These are phyloP conservation scores for Listronotus oregonensis DNA, from an alignment of 1,140 invertebrate genomes.

Conservation along the genomic window DNA sequence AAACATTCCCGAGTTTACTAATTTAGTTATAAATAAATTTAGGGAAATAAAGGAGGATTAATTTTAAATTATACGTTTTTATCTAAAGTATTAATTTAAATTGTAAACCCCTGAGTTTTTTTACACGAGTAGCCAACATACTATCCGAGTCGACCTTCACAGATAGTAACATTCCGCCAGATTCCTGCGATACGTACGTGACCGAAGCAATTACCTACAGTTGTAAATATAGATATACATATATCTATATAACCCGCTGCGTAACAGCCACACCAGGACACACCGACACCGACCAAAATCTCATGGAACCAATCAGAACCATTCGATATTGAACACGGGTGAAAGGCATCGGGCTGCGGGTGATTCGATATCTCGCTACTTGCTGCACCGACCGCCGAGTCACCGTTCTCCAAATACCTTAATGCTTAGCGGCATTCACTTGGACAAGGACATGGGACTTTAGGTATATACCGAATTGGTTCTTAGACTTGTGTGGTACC, in stretches of 20 bases:
- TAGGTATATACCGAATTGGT: slow-evolving; percentile 22
- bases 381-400: slow-evolving; percentile 16
- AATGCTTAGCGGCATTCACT: slow-evolving; percentile 32
- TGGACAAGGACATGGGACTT: slow-evolving; percentile 24
- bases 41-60: too few relatives aligned
- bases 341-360: slow-evolving; percentile 19
- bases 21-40: too few relatives aligned
- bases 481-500: slow-evolving; percentile 11
- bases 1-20: too few relatives aligned
- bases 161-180: slow-evolving; percentile 12
- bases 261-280: slow-evolving; percentile 27
- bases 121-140: too few relatives aligned
- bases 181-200: slow-evolving; percentile 18
- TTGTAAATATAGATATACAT: slow-evolving; percentile 1
- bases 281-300: slow-evolving; percentile 17
- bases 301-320: slow-evolving; percentile 2
- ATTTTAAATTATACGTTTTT: too few relatives aligned
- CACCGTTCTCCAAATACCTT: slow-evolving; percentile 33
- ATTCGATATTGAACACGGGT: slow-evolving; percentile 28
- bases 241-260: slow-evolving; percentile 3
- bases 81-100: too few relatives aligned
- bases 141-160: slow-evolving; percentile 11
- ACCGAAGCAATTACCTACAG: slow-evolving; percentile 10
- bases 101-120: too few relatives aligned
- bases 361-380: slow-evolving; percentile 32